A percentile compares a stretch with the other conserved stretches of the same genome.
Conservation (phyloP, 2,888 invertebrate species). For the Temnothorax rugatulus region DNA sequence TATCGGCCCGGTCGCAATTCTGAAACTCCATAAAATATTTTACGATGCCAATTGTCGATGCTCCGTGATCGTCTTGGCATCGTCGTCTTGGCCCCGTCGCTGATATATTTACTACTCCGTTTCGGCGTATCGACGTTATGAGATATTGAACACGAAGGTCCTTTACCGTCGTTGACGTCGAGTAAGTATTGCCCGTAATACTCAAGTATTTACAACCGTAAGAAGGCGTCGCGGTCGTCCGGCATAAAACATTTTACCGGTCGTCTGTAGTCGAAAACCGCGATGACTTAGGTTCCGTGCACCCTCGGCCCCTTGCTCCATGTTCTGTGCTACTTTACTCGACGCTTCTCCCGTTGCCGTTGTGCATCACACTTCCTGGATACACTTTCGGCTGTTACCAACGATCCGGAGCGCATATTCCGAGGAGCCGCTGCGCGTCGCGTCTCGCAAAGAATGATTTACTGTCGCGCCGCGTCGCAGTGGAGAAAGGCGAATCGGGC, state of each 20-base stretch:
- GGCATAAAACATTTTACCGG: constrained; percentile 29
- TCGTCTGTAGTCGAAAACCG: not conserved
- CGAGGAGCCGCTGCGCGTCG: constrained; percentile 12
- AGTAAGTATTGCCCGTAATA: not conserved
- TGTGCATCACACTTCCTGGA: not conserved
- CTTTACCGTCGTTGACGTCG: constrained; percentile 5
- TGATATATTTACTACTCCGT: constrained; percentile 21
- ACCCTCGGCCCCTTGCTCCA: no score
- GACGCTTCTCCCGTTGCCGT: not conserved
- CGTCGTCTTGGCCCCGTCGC: constrained; percentile 3
- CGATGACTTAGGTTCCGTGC: constrained; percentile 1
- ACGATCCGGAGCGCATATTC: constrained; percentile 2
- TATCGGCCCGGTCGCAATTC: constrained; percentile 31
- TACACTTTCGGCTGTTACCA: constrained; percentile 25
- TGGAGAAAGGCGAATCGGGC: constrained; percentile 19
- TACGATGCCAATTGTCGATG: constrained; percentile 31
- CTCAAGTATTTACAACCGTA: constrained; percentile 26
- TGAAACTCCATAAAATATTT: constrained; percentile 54
- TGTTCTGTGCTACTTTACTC: not conserved
- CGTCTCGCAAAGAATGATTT: constrained; percentile 40
- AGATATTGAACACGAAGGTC: not conserved
- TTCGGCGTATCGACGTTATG: constrained; percentile 16
- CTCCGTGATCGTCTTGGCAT: not conserved
- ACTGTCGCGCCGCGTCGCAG: not conserved
- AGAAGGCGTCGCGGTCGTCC: constrained; percentile 15